Evolutionary conservation across 1,140 invertebrate genomes (phyloP).

Genomic region (Drosophila ananassae): DNA sequence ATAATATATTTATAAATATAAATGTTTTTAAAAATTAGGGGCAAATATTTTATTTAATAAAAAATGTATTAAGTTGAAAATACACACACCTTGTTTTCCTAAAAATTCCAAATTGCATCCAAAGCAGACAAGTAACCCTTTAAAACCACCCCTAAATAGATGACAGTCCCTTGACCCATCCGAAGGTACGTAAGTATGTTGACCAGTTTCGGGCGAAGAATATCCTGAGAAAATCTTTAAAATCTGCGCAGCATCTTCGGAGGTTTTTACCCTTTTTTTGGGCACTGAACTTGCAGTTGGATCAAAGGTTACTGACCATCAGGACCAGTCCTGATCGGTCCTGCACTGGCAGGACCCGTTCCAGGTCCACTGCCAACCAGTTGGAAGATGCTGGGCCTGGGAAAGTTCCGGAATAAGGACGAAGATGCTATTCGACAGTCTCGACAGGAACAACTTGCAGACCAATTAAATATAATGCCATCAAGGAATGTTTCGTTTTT

Average conservation of each 20-base stretch:
- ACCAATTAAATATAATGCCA: conserved; percentile 77
- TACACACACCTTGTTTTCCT: neutral
- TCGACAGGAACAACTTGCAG: conserved; percentile 74
- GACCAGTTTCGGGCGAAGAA: conserved; percentile 49
- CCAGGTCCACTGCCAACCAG: conserved; percentile 32
- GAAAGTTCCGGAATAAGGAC: conserved; percentile 42
- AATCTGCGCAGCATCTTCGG: conserved; percentile 68
- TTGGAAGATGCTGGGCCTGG: conserved; percentile 63
- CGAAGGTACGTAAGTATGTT: conserved; percentile 11
- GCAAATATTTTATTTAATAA: too few relatives aligned
- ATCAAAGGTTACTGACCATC: conserved; percentile 74
- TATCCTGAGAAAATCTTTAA: conserved; percentile 70
- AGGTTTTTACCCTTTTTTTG: conserved; percentile 50
- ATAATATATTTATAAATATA: too few relatives aligned
- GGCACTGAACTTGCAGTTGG: conserved; percentile 46
- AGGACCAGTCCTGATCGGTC: conserved; percentile 11
- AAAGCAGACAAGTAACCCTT: neutral
- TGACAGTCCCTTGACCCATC: conserved; percentile 53
- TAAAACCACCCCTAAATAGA: conserved; percentile 19
- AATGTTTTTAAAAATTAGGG: too few relatives aligned
- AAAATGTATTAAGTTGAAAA: neutral
- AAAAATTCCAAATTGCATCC: neutral
- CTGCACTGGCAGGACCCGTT: conserved; percentile 44
- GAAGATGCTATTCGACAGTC: conserved; percentile 30
- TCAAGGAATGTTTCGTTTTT: conserved; percentile 56